Conservation (phyloP, 2,888 invertebrate species). For the Epiblema foenella region DNA sequence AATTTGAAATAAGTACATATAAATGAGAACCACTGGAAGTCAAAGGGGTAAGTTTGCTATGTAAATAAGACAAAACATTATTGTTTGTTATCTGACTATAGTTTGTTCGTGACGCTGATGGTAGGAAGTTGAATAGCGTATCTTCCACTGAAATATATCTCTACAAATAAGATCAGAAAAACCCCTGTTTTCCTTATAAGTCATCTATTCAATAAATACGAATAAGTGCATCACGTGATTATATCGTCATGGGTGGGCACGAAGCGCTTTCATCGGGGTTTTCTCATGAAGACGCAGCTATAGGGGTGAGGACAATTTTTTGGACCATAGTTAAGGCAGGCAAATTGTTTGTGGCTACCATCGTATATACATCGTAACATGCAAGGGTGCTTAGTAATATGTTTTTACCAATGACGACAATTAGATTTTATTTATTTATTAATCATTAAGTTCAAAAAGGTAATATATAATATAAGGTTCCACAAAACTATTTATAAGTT, state of each 20-base stretch:
- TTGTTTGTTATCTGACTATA: not conserved
- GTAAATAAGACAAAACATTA: not conserved
- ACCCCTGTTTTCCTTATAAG: constrained; percentile 4
- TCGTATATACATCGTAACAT: not conserved
- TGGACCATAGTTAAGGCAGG: no score
- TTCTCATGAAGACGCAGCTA: no score
- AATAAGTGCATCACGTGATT: not conserved
- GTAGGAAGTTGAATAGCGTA: not conserved
- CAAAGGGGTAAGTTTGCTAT: no score
- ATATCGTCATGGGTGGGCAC: not conserved
- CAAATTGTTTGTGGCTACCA: not conserved
- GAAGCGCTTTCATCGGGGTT: not conserved
- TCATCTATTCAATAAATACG: not conserved
- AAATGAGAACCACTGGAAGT: no score
- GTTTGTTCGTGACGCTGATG: not conserved
- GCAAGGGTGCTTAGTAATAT: not conserved
- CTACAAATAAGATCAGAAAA: not conserved
- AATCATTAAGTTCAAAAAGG: no score
- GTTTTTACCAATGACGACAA: no score
- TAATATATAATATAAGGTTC: no score
- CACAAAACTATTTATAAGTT: no score
- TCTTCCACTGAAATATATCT: not conserved
- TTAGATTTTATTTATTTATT: no score
- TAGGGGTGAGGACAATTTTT: no score
- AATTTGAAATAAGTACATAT: no score